Evolutionary conservation across 2,113 vertebrate genomes (phyloP).

Genomic region (Cochlearius cochlearius): DNA sequence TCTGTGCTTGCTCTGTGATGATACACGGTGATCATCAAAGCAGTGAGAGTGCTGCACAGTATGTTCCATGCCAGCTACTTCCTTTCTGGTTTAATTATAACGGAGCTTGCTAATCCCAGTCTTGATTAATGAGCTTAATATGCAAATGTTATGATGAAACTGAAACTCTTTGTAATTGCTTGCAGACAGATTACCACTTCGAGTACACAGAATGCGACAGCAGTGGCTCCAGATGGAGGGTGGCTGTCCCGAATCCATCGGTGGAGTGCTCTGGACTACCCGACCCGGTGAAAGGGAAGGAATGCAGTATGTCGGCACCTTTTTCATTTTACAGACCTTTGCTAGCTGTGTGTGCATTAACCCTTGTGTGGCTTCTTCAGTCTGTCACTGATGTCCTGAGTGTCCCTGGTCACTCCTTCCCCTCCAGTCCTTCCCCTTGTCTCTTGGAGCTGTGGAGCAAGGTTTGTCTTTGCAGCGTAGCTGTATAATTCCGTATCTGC

Average conservation of each 20-base stretch:
- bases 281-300: constrained; percentile 91
- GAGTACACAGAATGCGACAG: constrained; percentile 97
- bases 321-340: not conserved
- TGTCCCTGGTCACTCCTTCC: not conserved
- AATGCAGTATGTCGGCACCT: constrained; percentile 88
- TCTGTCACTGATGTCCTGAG: not conserved
- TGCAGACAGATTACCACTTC: constrained; percentile 94
- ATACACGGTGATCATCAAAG: not conserved
- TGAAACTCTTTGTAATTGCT: constrained; percentile 71
- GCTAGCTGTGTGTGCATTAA: not conserved
- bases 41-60: not conserved
- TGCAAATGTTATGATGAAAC: constrained; percentile 46
- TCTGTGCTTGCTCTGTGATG: not conserved
- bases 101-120: constrained; percentile 10
- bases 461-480: not conserved
- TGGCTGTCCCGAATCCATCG: constrained; percentile 86
- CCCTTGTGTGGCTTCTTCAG: not conserved
- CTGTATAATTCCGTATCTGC: not conserved
- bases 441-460: not conserved
- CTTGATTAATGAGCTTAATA: constrained; percentile 57
- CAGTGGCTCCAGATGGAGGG: constrained; percentile 94
- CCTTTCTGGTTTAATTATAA: constrained; percentile 47
- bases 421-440: not conserved
- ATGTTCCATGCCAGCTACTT: not conserved
- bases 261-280: constrained; percentile 87